A percentile compares a stretch with the other conserved stretches of the same genome.
Conservation (phyloP, 2,888 invertebrate genomes). For the Papilio elwesi region DNA sequence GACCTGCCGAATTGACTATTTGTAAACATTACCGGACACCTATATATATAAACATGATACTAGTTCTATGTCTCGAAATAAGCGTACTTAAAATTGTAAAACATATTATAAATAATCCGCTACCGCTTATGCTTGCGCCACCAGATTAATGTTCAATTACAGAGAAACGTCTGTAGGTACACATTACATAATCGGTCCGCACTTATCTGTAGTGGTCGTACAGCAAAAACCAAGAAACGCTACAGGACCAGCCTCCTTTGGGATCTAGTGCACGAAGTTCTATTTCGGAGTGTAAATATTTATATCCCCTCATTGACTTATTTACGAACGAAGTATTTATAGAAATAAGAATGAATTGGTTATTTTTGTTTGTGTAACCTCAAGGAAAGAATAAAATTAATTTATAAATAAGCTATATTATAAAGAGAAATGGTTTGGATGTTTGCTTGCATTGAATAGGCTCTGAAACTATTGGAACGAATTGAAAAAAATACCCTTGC, state of each 20-base stretch:
- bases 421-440: no score
- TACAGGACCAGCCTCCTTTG: background rate
- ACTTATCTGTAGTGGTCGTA: slow-evolving; percentile 23
- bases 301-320: background rate
- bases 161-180: slow-evolving; percentile 22
- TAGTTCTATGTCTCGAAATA: no score
- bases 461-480: no score
- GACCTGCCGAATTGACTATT: no score
- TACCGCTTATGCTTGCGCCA: slow-evolving; percentile 5
- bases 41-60: no score
- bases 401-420: no score
- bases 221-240: slow-evolving; percentile 2
- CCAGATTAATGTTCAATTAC: slow-evolving; percentile 30
- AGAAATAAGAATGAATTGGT: background rate
- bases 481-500: no score
- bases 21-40: no score
- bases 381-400: background rate
- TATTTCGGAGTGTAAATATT: background rate
- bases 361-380: background rate
- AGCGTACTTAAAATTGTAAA: no score
- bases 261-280: background rate
- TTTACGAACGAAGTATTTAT: no score
- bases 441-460: no score
- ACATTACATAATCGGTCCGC: slow-evolving; percentile 12
- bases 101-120: background rate